A percentile compares a stretch with the other conserved stretches of the same genome.
Conservation (phyloP, 2,888 invertebrate genomes). For the Glaucopsyche alexis region DNA sequence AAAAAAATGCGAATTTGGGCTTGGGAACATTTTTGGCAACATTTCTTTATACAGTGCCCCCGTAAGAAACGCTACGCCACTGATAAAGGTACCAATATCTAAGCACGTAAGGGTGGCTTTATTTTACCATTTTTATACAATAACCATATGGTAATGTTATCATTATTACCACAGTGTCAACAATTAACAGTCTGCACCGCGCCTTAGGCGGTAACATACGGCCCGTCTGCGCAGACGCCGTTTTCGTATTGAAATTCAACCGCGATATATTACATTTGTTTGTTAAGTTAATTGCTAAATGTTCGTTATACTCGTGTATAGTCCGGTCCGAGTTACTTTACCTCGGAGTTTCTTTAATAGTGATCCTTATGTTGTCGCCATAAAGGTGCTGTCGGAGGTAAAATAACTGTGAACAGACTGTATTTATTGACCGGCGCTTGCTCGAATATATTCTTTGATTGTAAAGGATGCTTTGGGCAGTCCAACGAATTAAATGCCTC, state of each 20-base stretch:
- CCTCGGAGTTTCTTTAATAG: not conserved
- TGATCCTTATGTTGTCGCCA: not conserved
- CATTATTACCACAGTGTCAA: not conserved
- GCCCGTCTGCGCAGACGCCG: conserved; percentile 56
- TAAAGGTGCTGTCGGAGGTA: not conserved
- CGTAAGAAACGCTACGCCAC: too few species aligned
- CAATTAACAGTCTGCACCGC: conserved; percentile 16
- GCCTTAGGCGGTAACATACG: conserved; percentile 55
- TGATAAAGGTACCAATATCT: too few species aligned
- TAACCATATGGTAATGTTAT: not conserved
- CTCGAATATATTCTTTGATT: conserved; percentile 64
- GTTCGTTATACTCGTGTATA: conserved; percentile 60
- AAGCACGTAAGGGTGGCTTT: too few species aligned
- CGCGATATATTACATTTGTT: conserved; percentile 79
- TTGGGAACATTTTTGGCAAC: too few species aligned
- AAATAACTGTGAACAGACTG: too few species aligned
- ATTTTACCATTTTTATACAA: not conserved
- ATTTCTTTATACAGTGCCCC: too few species aligned
- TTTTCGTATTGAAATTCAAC: conserved; percentile 75
- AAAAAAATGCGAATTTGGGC: too few species aligned
- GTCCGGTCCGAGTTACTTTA: not conserved
- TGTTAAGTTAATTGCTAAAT: conserved; percentile 80
- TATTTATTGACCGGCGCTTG: conserved; percentile 55
- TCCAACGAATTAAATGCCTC: conserved; percentile 45
- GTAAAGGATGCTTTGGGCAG: conserved; percentile 69